phyloP scores from a whole-genome alignment of 1,140 invertebrate genomes.

The Sycophila sp. region DNA sequence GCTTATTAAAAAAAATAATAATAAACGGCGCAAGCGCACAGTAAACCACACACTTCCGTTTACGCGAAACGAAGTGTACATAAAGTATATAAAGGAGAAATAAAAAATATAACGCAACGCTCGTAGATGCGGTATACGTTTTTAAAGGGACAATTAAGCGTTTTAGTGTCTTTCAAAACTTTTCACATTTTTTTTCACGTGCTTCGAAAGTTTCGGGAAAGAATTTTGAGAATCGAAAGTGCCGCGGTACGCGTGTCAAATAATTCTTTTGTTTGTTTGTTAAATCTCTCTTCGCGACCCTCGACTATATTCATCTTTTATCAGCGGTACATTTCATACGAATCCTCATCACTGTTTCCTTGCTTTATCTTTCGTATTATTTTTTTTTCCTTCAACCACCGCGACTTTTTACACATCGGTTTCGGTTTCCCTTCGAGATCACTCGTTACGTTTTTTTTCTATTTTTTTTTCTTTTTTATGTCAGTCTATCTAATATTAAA shows the following conservation, averaged over 20 bases:
- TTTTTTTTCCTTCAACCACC: conserved; percentile 13
- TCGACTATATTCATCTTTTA: too few species aligned
- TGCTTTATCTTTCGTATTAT: conserved; percentile 4
- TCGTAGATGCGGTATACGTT: too few species aligned
- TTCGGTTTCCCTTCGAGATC: conserved; percentile 54
- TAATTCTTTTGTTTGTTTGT: too few species aligned
- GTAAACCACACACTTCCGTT: too few species aligned
- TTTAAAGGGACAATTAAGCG: too few species aligned
- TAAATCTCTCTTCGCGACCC: too few species aligned
- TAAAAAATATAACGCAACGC: not conserved
- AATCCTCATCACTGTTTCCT: conserved; percentile 16
- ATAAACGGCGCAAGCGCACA: conserved; percentile 6
- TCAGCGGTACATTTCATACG: not conserved
- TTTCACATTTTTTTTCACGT: too few species aligned
- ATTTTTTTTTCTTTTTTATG: conserved; percentile 36
- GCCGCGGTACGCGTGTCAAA: conserved; percentile 17
- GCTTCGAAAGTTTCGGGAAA: too few species aligned
- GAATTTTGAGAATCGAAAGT: conserved; percentile 39
- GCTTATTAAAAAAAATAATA: conserved; percentile 28
- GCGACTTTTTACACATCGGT: conserved; percentile 41
- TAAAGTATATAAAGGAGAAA: conserved; percentile 10
- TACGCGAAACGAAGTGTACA: too few species aligned
- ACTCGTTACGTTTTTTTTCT: conserved; percentile 48
- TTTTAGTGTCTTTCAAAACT: too few species aligned
- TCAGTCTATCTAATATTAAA: conserved; percentile 48